Percentiles rank a stretch among this genome's conserved stretches.
These are phyloP conservation scores for Botia kubotai DNA, from an alignment of 2,797 vertebrate species.

Conservation along the genomic window DNA sequence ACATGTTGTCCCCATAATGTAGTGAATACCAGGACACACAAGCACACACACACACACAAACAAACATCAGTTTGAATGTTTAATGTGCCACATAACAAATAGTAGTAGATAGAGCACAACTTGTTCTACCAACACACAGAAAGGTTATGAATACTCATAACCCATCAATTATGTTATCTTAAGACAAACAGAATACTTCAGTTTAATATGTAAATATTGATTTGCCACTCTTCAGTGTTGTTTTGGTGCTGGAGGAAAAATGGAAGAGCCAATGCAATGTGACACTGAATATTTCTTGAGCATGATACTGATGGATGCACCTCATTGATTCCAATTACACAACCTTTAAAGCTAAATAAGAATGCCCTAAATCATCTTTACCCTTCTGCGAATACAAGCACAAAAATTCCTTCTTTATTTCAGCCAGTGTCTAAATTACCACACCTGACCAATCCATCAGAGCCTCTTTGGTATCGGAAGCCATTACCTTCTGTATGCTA, in stretches of 20 bases:
- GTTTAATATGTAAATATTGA: constrained; percentile 73
- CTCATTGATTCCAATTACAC: constrained; percentile 75
- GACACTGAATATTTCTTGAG: constrained; percentile 65
- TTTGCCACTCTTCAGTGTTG: constrained; percentile 57
- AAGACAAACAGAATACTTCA: constrained; percentile 64
- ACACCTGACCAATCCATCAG: constrained; percentile 63
- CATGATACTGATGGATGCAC: constrained; percentile 73
- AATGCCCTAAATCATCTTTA: constrained; percentile 67
- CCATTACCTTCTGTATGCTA: constrained; percentile 63
- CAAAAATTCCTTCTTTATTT: constrained; percentile 57
- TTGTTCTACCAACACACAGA: not conserved
- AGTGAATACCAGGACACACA: no score
- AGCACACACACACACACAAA: no score
- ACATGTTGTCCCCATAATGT: no score
- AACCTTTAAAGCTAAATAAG: constrained; percentile 68
- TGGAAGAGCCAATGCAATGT: constrained; percentile 52
- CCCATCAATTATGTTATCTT: constrained; percentile 55
- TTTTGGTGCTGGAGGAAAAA: constrained; percentile 60
- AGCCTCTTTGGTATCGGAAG: constrained; percentile 46
- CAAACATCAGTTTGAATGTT: not conserved
- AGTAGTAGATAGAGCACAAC: not conserved
- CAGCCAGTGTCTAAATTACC: constrained; percentile 51
- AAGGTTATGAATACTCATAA: constrained; percentile 46
- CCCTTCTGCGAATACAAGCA: constrained; percentile 58
- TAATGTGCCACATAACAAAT: not conserved